A percentile compares a stretch with the other conserved stretches of the same genome.
These are phyloP conservation scores for Bradypus variegatus DNA, from an alignment of 2,797 vertebrate genomes.

Conservation along the genomic window DNA sequence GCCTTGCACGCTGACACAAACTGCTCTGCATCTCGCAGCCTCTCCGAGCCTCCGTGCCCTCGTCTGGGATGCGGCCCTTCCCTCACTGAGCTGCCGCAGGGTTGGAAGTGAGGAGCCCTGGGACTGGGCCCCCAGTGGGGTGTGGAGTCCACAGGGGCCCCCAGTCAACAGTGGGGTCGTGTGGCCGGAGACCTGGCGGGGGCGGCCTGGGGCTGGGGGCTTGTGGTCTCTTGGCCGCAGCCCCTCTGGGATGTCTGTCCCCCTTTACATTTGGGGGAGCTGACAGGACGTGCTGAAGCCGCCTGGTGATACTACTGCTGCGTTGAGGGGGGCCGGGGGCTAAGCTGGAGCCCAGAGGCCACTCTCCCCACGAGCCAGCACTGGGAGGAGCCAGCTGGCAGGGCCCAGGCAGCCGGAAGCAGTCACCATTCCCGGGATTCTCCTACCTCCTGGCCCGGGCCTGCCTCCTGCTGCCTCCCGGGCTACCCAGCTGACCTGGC, in stretches of 20 bases:
- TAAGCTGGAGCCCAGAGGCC: too few species aligned
- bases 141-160: fast-evolving
- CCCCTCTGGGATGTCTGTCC: neutral
- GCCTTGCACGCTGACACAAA: neutral
- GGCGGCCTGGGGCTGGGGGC: neutral
- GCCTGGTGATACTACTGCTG: neutral
- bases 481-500: neutral
- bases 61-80: too few species aligned
- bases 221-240: neutral
- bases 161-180: neutral
- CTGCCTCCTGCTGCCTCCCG: neutral
- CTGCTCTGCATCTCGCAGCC: too few species aligned
- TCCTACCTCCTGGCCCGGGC: neutral
- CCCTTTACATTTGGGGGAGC: neutral
- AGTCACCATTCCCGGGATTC: neutral
- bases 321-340: too few species aligned
- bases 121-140: neutral
- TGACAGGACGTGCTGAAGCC: neutral
- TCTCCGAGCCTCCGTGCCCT: too few species aligned
- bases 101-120: fast-evolving
- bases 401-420: neutral
- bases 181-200: fast-evolving
- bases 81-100: fast-evolving
- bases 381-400: neutral
- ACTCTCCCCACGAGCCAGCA: fast-evolving